Evolutionary conservation across 2,888 invertebrate species (phyloP).

Genomic region (Caradrina clavipalpis): DNA sequence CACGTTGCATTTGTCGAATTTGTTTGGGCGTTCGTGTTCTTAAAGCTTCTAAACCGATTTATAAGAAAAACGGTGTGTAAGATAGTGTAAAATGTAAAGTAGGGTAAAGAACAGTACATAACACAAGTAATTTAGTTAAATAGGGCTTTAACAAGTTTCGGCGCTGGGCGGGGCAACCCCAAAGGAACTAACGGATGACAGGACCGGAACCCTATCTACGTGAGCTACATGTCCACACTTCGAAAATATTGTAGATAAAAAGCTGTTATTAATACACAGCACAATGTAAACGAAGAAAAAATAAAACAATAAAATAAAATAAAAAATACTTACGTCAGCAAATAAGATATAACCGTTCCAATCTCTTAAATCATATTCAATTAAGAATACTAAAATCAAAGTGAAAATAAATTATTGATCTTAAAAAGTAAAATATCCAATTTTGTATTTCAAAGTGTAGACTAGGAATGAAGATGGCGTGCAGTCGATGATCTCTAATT

Average conservation of each 20-base stretch:
- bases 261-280: constrained; percentile 38
- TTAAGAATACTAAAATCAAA: constrained; percentile 37
- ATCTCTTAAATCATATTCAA: constrained; percentile 42
- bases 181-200: constrained; percentile 75
- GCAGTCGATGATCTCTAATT: constrained; percentile 80
- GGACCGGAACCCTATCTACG: constrained; percentile 82
- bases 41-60: constrained; percentile 73
- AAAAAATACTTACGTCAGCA: constrained; percentile 52
- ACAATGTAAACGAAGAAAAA: constrained; percentile 44
- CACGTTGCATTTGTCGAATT: constrained; percentile 72
- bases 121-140: constrained; percentile 73
- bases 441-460: constrained; percentile 84
- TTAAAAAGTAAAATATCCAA: constrained; percentile 10
- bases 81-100: constrained; percentile 84
- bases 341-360: constrained; percentile 40
- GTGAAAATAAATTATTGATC: constrained; percentile 18
- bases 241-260: constrained; percentile 73
- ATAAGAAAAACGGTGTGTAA: constrained; percentile 74
- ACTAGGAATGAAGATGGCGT: constrained; percentile 79
- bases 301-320: constrained; percentile 32
- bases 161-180: constrained; percentile 90
- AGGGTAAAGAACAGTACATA: constrained; percentile 78
- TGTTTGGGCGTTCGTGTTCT: constrained; percentile 79
- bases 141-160: constrained; percentile 83
- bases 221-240: constrained; percentile 85